Conservation (phyloP, 2,113 vertebrate species). For the Oostethus manadensis region DNA sequence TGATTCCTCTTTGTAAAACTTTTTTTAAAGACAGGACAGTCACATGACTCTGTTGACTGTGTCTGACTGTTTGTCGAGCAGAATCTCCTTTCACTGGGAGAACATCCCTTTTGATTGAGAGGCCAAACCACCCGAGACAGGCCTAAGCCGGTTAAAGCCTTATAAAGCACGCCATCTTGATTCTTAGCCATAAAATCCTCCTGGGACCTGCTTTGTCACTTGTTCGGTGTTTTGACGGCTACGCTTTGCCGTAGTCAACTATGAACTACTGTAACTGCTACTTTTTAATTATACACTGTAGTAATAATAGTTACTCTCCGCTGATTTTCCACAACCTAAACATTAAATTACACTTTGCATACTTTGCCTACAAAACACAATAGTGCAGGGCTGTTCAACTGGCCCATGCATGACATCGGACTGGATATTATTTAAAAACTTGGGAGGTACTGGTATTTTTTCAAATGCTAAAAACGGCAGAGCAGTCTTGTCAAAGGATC, state of each 20-base stretch:
- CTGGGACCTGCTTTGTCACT: constrained; percentile 34
- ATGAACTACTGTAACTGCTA: not conserved
- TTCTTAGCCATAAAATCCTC: constrained; percentile 51
- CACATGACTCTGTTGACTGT: constrained; percentile 15
- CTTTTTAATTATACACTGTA: no score
- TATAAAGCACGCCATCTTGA: constrained; percentile 67
- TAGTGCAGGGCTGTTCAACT: no score
- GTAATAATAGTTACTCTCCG: no score
- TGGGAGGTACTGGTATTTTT: no score
- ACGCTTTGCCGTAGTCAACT: not conserved
- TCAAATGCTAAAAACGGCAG: no score
- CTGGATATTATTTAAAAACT: no score
- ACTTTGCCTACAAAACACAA: no score
- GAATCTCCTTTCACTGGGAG: constrained; percentile 47
- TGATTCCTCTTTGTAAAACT: not conserved
- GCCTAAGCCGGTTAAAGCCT: constrained; percentile 69
- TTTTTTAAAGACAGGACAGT: constrained; percentile 1
- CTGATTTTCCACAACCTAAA: no score
- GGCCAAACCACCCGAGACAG: constrained; percentile 30
- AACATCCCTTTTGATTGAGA: constrained; percentile 63
- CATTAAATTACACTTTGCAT: no score
- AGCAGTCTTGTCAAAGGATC: no score
- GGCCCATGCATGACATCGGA: no score
- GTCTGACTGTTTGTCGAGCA: constrained; percentile 7
- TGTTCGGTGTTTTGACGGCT: not conserved